These are phyloP conservation scores for Lepidurus couesii DNA, from an alignment of 1,140 invertebrate genomes.

Conservation along the genomic window DNA sequence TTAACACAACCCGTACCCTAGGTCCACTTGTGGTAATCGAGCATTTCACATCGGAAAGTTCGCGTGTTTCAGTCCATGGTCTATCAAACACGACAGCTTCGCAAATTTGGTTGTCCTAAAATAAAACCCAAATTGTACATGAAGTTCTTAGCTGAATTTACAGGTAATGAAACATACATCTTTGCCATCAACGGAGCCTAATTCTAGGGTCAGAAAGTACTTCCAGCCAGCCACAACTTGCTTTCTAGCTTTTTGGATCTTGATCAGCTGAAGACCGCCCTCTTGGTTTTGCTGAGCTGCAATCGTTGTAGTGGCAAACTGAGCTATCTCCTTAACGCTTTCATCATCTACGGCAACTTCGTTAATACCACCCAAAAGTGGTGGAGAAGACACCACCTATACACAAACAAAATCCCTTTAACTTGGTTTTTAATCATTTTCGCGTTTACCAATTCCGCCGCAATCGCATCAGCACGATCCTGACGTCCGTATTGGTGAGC, in stretches of 20 bases:
- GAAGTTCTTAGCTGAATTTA: no score
- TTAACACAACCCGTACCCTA: not conserved
- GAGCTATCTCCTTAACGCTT: not conserved
- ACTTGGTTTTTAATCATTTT: not conserved
- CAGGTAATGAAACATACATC: not conserved
- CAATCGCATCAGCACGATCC: not conserved
- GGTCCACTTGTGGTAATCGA: not conserved
- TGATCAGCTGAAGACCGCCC: not conserved
- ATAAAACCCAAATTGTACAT: not conserved
- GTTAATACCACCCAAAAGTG: not conserved
- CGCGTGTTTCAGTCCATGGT: slow-evolving; percentile 22
- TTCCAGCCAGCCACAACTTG: slow-evolving; percentile 25
- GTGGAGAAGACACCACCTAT: not conserved
- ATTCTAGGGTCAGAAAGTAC: slow-evolving; percentile 13
- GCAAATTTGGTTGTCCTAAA: slow-evolving; percentile 8
- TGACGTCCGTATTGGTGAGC: not conserved
- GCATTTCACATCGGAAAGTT: not conserved
- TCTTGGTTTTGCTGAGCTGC: not conserved
- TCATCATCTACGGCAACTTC: not conserved
- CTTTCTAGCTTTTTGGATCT: not conserved
- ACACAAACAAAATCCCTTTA: not conserved
- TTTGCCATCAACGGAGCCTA: not conserved
- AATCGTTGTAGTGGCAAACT: slow-evolving; percentile 6
- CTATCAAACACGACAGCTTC: slow-evolving; percentile 29
- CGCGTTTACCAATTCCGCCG: not conserved